A percentile compares a stretch with the other conserved stretches of the same genome.
Conservation (phyloP, 2,797 vertebrate genomes). For the Todus mexicanus region DNA sequence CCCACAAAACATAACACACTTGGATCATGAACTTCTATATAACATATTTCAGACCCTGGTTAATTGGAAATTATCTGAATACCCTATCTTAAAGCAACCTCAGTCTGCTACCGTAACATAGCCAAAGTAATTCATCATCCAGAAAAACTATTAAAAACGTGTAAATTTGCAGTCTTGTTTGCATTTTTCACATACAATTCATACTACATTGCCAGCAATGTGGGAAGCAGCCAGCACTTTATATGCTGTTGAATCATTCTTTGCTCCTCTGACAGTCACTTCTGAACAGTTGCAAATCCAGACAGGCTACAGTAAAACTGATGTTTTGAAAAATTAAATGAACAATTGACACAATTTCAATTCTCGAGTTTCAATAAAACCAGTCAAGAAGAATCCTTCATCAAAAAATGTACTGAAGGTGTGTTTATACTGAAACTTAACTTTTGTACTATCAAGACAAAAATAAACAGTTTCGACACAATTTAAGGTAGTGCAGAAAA, state of each 20-base stretch:
- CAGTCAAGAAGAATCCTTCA: neutral
- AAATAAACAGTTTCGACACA: neutral
- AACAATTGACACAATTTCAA: neutral
- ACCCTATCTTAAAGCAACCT: neutral
- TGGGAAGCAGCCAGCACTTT: neutral
- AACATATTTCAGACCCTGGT: neutral
- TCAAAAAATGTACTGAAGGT: neutral
- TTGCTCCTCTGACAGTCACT: neutral
- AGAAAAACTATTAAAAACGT: neutral
- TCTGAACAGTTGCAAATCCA: neutral
- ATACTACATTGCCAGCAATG: neutral
- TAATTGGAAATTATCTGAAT: neutral
- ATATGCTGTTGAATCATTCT: neutral
- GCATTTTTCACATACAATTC: neutral
- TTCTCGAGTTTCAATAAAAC: neutral
- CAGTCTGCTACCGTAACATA: neutral
- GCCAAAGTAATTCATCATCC: neutral
- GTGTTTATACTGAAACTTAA: neutral
- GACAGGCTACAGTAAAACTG: neutral
- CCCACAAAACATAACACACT: neutral
- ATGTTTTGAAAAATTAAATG: neutral
- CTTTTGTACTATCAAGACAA: neutral
- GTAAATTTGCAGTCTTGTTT: neutral
- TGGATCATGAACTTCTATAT: neutral
- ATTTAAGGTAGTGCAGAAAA: neutral